phyloP scores from a whole-genome alignment of 2,888 invertebrate species.

The Drosophila recens region DNA sequence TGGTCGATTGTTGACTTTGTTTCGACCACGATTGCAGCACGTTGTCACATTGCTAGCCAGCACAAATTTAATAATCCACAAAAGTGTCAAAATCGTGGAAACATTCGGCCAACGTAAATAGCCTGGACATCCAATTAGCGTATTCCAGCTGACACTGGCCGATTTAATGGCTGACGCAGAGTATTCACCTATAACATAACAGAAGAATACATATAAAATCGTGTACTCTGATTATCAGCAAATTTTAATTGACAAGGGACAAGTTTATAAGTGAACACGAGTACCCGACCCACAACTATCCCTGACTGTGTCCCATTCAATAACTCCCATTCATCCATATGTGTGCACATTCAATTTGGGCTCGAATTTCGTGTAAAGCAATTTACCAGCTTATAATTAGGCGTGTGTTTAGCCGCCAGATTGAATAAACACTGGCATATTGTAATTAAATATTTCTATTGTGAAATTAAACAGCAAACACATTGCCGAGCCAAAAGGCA shows the following conservation, averaged over 20 bases:
- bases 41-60: conserved; percentile 61
- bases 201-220: neutral
- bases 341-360: conserved; percentile 32
- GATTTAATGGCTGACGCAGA: conserved; percentile 85
- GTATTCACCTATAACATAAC: conserved; percentile 81
- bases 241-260: conserved; percentile 23
- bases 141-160: conserved; percentile 73
- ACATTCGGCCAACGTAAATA: conserved; percentile 66
- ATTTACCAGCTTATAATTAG: conserved; percentile 13
- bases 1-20: conserved; percentile 57
- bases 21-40: conserved; percentile 49
- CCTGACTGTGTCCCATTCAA: neutral
- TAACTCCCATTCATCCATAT: neutral
- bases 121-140: conserved; percentile 74
- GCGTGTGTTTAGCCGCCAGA: conserved; percentile 34
- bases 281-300: neutral
- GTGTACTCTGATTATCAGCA: conserved; percentile 20
- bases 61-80: conserved; percentile 80
- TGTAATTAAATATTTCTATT: conserved; percentile 72
- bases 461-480: conserved; percentile 57
- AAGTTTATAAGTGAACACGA: conserved; percentile 7
- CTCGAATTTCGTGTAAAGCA: conserved; percentile 34
- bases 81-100: conserved; percentile 67
- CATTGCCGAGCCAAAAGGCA: conserved; percentile 5
- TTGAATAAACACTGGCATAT: conserved; percentile 62